Evolutionary conservation across 2,888 invertebrate species (phyloP).

Genomic region (Lycia hirtaria): DNA sequence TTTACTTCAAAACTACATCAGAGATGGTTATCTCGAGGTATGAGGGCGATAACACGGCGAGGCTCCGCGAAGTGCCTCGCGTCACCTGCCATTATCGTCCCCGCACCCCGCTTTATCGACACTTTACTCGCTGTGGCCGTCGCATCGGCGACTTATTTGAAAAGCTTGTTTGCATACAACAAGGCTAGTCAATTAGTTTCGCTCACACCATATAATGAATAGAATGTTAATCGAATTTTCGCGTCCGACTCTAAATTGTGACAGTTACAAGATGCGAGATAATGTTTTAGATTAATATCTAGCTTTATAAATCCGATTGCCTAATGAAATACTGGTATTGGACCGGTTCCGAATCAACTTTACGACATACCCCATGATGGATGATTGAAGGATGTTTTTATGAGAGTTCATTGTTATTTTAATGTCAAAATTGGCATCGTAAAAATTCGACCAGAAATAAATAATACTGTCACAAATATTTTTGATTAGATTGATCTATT

Average conservation of each 20-base stretch:
- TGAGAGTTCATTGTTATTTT: slow-evolving; percentile 35
- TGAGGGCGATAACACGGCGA: slow-evolving; percentile 57
- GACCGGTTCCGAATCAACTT: slow-evolving; percentile 48
- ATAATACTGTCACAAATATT: slow-evolving; percentile 25
- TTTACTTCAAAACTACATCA: slow-evolving; percentile 68
- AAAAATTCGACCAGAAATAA: slow-evolving; percentile 14
- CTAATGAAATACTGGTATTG: slow-evolving; percentile 50
- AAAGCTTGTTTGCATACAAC: slow-evolving; percentile 70
- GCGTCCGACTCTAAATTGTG: slow-evolving; percentile 57
- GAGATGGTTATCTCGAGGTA: slow-evolving; percentile 70
- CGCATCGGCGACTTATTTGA: slow-evolving; percentile 71
- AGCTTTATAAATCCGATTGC: slow-evolving; percentile 52
- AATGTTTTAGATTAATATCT: slow-evolving; percentile 63
- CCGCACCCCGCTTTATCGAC: slow-evolving; percentile 63
- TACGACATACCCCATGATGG: slow-evolving; percentile 36
- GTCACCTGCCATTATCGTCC: slow-evolving; percentile 53
- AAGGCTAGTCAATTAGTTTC: slow-evolving; percentile 63
- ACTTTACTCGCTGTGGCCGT: slow-evolving; percentile 68
- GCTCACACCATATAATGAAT: slow-evolving; percentile 68
- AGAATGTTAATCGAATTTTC: slow-evolving; percentile 69
- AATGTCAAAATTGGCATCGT: slow-evolving; percentile 39
- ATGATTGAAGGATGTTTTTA: slow-evolving; percentile 36
- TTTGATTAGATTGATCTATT: slow-evolving; percentile 23
- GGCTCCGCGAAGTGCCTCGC: slow-evolving; percentile 46
- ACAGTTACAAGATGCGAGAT: slow-evolving; percentile 64